Evolutionary conservation across 2,113 vertebrate species (phyloP).

Genomic region (Caranx melampygus): DNA sequence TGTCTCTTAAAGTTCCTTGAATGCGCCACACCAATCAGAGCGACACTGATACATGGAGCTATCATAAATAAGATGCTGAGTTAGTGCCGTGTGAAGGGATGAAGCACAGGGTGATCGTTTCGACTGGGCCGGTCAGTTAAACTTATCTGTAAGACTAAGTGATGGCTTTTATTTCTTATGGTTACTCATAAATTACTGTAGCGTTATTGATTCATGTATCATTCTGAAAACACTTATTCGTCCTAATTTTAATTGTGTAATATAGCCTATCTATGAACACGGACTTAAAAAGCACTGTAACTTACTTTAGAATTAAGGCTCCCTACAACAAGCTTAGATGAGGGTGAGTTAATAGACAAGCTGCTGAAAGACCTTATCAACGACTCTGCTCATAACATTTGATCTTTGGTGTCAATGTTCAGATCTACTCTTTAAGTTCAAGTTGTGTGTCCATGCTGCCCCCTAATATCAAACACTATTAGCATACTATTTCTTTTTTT

Average conservation of each 20-base stretch:
- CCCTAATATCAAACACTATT: conserved; percentile 2
- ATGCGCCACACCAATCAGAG: conserved; percentile 5
- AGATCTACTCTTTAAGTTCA: conserved; percentile 42
- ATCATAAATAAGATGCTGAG: conserved; percentile 14
- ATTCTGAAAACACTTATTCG: conserved; percentile 25
- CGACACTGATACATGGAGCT: neutral
- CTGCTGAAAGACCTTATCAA: neutral
- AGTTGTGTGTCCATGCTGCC: conserved; percentile 28
- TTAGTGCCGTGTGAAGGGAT: conserved; percentile 6
- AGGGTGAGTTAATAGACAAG: conserved; percentile 5
- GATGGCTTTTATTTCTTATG: conserved; percentile 2
- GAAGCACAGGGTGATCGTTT: neutral
- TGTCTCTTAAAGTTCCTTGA: conserved; percentile 17
- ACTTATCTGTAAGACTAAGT: conserved; percentile 33
- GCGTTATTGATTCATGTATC: conserved; percentile 22
- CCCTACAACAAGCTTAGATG: conserved; percentile 18
- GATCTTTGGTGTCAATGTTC: conserved; percentile 65
- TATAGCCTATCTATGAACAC: conserved; percentile 14
- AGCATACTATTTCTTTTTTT: neutral
- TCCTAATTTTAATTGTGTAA: conserved; percentile 26
- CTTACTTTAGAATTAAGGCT: conserved; percentile 28
- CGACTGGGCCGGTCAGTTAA: conserved; percentile 5
- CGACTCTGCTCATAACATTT: conserved; percentile 31
- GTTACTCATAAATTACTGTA: conserved; percentile 22
- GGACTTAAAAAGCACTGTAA: neutral